Evolutionary conservation across 1,140 invertebrate genomes (phyloP), one percentile per base, ranked within the genome.

Genomic region (Leptinotarsa defecta): DNA sequence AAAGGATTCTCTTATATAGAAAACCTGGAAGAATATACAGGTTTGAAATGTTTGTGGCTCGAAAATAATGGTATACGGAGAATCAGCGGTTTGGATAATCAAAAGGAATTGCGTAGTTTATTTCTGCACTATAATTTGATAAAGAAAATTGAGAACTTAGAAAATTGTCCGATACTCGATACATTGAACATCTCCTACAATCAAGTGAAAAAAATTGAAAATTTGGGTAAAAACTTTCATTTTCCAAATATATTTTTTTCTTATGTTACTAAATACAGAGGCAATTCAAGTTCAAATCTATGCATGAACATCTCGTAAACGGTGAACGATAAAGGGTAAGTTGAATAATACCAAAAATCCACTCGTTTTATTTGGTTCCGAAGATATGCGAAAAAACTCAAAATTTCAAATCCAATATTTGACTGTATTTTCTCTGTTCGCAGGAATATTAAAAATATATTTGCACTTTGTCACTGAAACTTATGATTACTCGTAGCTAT

Each of bases 11-110:
- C 89, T 20, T 91, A 90, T 81, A 98, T 99, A 79, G 96, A 98
- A 87, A 95, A 95, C 85, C 86, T 99, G 48, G 95, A 98, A 76
- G 95, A 96, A 81, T 98, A 98, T 82, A 96, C 93, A 0, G 96
- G 95, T 1, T 86, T 99, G 0, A 96, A 93, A 85, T 96, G 94
- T 81, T 86, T 99, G 1, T 99, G 96, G 93, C 85, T 99, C 6
- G 96, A 98, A 86, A 94, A 93, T 83, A 99, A 99, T 88, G 95
- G 94, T 2, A 94, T 99, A 19, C 49, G 68, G 17, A 20, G 81
- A 74, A 86, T 99, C 65, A 92, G 95, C 82, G 96, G 96, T 70
- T 85, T 98, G 15, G 91, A 95, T 4, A 90, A 93, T 72, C 93
- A 95, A 81, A 87, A 79, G 4, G 89, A 94, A 79, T 84, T 98